Evolutionary conservation across 2,888 invertebrate genomes (phyloP), one percentile per base, ranked within the genome.

Genomic region (Melanargia galathea): DNA sequence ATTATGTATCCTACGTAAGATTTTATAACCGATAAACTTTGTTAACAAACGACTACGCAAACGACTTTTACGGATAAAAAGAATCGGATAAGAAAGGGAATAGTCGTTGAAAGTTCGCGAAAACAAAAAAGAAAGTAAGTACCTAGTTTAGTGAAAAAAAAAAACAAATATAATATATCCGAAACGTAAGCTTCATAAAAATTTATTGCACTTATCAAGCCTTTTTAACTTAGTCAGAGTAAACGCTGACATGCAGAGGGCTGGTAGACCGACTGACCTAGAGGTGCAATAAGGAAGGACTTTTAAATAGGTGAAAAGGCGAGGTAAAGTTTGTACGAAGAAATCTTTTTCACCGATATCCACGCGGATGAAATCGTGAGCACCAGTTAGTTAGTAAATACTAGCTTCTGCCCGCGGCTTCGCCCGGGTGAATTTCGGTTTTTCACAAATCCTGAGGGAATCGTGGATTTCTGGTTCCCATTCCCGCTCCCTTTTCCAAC

Each of bases 11-110:
- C 48, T 55, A 7, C 46, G 49, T 55, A 20, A 64, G 60, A 60
- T 64, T 60, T 57, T 56, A 64, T 60, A 64, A 60, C 62, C 45
- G 40, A 58, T 51, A 45, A 62, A 59, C 46, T 59, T 33, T 48
- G 48, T 49, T 45, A 62, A 20, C 30, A 22, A 60, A 55, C 43
- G 60, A 60, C 38, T 18, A 18, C 54, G 30, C 45, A 38, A 63
- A 59, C 58, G 48, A 54, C 63, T 46, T 54, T 63, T 38, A 38
- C 11, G 30, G 49, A 60, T 55, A 55, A 30, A 62, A 55, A 59
- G 24, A 54, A 62, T 59, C 49, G 49, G 40, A 58, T 59, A 56
- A 62, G 52, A 62, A 59, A 49, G 18, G 48, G 48, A 55, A 64
- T 13, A 35, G 51, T 57, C 58, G 40, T 48, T 18, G 58, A 58